These are phyloP conservation scores for Thyatira batis DNA, from an alignment of 2,888 invertebrate genomes.

Conservation along the genomic window DNA sequence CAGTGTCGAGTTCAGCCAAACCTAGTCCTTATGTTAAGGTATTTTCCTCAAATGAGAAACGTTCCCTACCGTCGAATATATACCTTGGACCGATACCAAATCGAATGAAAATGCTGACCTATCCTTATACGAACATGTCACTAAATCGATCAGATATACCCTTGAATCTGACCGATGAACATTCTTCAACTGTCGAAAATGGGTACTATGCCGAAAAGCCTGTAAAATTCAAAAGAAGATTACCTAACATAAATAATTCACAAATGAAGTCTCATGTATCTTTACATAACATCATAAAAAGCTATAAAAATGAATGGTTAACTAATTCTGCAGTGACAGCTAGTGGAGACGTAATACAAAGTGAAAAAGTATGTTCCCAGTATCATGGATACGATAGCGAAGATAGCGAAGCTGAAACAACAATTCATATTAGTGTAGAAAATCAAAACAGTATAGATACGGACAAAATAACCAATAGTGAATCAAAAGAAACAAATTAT, in stretches of 20 bases:
- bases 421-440: slow-evolving; percentile 73
- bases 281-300: slow-evolving; percentile 7
- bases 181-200: not conserved
- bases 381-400: slow-evolving; percentile 81
- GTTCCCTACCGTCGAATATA: slow-evolving; percentile 25
- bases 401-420: slow-evolving; percentile 76
- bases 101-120: slow-evolving; percentile 15
- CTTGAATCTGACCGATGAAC: slow-evolving; percentile 13
- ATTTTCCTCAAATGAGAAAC: slow-evolving; percentile 26
- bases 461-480: slow-evolving; percentile 18
- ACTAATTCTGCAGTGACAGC: not conserved
- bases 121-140: slow-evolving; percentile 20
- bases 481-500: slow-evolving; percentile 18
- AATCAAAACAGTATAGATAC: slow-evolving; percentile 46
- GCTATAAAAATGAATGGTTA: slow-evolving; percentile 4
- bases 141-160: slow-evolving; percentile 26
- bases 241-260: slow-evolving; percentile 38
- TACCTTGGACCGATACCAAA: slow-evolving; percentile 25
- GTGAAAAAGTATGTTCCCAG: slow-evolving; percentile 38
- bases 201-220: not conserved
- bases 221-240: slow-evolving; percentile 18
- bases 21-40: slow-evolving; percentile 17
- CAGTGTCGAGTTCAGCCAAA: slow-evolving; percentile 25
- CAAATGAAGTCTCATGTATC: not conserved
- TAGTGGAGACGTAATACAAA: slow-evolving; percentile 16